Evolutionary conservation across 2,888 invertebrate species (phyloP), one percentile per base, ranked within the genome.

Genomic region (Theretra japonica): DNA sequence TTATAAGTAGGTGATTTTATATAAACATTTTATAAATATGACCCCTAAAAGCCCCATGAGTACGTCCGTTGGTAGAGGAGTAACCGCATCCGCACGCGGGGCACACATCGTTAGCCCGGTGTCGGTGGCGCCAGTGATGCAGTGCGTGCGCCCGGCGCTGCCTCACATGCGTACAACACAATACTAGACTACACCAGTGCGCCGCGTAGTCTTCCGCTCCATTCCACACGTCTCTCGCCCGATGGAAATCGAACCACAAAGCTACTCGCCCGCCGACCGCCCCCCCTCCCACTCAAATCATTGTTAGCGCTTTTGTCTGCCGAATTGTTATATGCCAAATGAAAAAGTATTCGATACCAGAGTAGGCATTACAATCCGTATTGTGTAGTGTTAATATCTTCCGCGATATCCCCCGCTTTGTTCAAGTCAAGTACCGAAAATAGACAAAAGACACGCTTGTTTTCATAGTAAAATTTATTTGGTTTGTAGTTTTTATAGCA

Each of bases 81-180:
- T 72, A 72, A 73, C 78, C 73, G 73, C 65, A 71, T 68, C 50
- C 70, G 50, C 57, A 70, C 57, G 72, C 73, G 57, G 58, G 53
- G 33, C 23, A 69, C 25, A 62, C 71, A 59, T 50, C 28, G 68
- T 56, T 62, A 25, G 72, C 73, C 70, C 70, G 70, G 65, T 53
- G 53, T 41, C 70, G 57, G 70, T 72, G 69, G 70, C 69, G 68
- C 59, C 73, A 71, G 72, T 73, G 68, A 69, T 72, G 70, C 60
- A 73, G 68, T 56, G 21, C 56, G 53, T 53, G n/a, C 68, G 28
- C 48, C 17, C 25, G 62, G 11, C 33, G 62, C 60, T 25, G 62
- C 28, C n/a, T 33, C 41, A n/a, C n/a, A 5, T 30, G 33, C 48
- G 1, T 33, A 21, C 23, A 17, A 33, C 62, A 41, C 30, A 21